Base-by-base conservation (phyloP, 2,888 invertebrate species). In the Tetramorium bicarinatum region DNA sequence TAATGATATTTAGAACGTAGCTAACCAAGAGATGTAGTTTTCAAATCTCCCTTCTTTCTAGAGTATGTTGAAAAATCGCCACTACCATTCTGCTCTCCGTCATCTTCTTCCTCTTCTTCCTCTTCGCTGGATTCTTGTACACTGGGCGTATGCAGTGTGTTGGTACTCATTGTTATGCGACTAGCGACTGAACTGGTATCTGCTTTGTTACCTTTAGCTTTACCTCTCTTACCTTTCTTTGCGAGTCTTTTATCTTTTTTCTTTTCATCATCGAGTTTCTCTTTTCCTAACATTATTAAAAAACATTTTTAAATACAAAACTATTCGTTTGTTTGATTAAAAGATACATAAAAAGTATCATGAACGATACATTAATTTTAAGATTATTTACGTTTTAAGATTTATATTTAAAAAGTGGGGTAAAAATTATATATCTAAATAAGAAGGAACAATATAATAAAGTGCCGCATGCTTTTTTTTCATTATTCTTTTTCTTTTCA, bases 141-240 rank as follows among this genome's bases (percentile, higher is more conserved):
- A 29, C 85, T 83, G 15, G 34, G 29, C 6, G 34, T 13, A 18
- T 59, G 59, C 54, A 87, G 1, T 3, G 83, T 76, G n/a, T 25
- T 59, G 9, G 54, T 25, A 2, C 86, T 66, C 83, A 85, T 56
- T 93, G 2, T 93, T 88, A 18, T 52, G 0, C 54, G 69, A 49
- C 75, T 81, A 6, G 71, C 93, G 91, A 18, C 92, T 90, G 9
- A 29, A 92, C 93, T 95, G 71, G 93, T 91, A 29, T 95, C 95
- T 82, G 21, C 15, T 77, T 88, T 92, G 38, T 74, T 75, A 3
- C 21, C 8, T 56, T 79, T 85, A n/a, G 6, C 83, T 87, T 90
- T 91, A n/a, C 38, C 88, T 86, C 89, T 94, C 90, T 93, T 93
- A 80, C 34, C 85, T 83, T 90, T 93, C 91, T 94, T 94, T 49